phyloP scores from a whole-genome alignment of 2,113 vertebrate species.

The Tetraodon nigroviridis region DNA sequence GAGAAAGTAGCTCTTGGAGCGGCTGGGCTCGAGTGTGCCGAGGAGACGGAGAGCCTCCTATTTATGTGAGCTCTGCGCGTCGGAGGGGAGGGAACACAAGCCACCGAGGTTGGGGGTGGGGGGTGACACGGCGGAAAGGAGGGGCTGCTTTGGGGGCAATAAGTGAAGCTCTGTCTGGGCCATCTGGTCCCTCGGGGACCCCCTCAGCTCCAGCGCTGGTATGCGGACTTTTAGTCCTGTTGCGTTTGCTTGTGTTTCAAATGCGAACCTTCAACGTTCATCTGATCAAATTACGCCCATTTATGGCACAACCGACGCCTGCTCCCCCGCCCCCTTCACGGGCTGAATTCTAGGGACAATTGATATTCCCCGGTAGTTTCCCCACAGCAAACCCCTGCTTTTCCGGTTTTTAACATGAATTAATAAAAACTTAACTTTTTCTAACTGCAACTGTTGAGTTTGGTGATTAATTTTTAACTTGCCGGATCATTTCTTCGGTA shows the following conservation, averaged over 20 bases:
- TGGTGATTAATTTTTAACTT: too few species aligned
- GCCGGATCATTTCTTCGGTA: too few species aligned
- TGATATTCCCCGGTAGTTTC: not conserved
- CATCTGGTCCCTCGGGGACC: slow-evolving; percentile 59
- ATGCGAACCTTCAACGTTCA: slow-evolving; percentile 10
- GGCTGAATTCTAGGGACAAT: too few species aligned
- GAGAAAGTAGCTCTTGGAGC: slow-evolving; percentile 13
- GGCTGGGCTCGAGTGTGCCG: slow-evolving; percentile 37
- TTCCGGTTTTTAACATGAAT: not conserved
- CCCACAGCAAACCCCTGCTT: not conserved
- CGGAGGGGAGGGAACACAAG: slow-evolving; percentile 45
- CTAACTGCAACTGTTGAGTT: not conserved
- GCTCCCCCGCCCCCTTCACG: too few species aligned
- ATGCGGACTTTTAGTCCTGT: slow-evolving; percentile 38
- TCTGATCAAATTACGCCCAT: slow-evolving; percentile 7
- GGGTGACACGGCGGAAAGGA: slow-evolving; percentile 27
- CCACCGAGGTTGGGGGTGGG: slow-evolving; percentile 24
- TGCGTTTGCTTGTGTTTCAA: slow-evolving; percentile 29
- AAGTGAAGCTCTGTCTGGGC: slow-evolving; percentile 28
- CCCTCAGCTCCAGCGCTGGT: slow-evolving; percentile 44
- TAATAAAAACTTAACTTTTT: not conserved
- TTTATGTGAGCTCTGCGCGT: slow-evolving; percentile 66
- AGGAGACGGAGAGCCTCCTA: slow-evolving; percentile 23
- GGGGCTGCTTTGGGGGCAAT: slow-evolving; percentile 44
- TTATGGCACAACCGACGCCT: not conserved